phyloP scores from a whole-genome alignment of 2,797 vertebrate species.

The Denticeps clupeoides region DNA sequence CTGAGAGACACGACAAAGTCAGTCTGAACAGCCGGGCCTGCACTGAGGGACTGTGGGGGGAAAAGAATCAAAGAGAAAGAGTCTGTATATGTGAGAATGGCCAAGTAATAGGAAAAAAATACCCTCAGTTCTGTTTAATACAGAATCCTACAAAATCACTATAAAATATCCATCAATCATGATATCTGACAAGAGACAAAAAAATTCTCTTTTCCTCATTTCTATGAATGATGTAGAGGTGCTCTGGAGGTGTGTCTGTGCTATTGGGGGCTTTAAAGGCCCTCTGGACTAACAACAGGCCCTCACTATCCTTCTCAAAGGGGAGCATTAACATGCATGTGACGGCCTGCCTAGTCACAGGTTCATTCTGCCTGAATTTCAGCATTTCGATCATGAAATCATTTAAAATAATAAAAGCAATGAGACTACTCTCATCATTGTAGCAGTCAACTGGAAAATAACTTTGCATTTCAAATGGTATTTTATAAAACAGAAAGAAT shows the following conservation, averaged over 20 bases:
- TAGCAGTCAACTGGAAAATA: constrained; percentile 36
- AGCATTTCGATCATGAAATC: constrained; percentile 36
- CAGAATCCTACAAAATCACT: too few species aligned
- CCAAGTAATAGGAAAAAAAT: too few species aligned
- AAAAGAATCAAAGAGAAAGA: constrained; percentile 13
- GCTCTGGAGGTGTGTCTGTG: constrained; percentile 10
- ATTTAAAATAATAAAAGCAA: constrained; percentile 42
- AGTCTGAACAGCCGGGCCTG: constrained; percentile 10
- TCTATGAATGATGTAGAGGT: too few species aligned
- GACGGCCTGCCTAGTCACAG: constrained; percentile 9
- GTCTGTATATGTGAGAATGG: constrained; percentile 10
- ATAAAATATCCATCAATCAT: too few species aligned
- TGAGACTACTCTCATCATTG: constrained; percentile 30
- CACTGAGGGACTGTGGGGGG: not conserved
- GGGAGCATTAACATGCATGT: constrained; percentile 22
- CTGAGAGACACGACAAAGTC: constrained; percentile 11
- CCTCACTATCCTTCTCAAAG: not conserved
- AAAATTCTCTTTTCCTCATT: too few species aligned
- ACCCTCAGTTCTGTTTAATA: too few species aligned
- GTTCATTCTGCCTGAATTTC: constrained; percentile 22
- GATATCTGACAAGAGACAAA: too few species aligned
- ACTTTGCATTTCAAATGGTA: constrained; percentile 35
- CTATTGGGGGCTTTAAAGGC: not conserved
- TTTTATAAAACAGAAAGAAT: constrained; percentile 27
- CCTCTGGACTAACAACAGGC: not conserved